Evolutionary conservation across 2,113 vertebrate genomes (phyloP).

Genomic region (Ictalurus furcatus): DNA sequence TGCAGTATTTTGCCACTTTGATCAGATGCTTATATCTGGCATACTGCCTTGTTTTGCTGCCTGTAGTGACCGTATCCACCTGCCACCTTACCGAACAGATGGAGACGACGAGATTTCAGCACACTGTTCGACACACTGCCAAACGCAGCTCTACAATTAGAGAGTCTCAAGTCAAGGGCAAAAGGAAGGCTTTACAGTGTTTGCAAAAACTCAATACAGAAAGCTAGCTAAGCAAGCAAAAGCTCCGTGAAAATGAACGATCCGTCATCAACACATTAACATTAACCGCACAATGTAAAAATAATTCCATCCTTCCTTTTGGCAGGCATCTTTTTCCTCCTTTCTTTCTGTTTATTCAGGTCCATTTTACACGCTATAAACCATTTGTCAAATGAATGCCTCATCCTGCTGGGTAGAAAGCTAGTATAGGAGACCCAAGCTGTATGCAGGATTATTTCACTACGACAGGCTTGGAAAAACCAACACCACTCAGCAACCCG

Average conservation of each 20-base stretch:
- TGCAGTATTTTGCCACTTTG: background rate
- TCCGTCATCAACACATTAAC: slow-evolving; percentile 45
- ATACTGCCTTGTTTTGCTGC: slow-evolving; percentile 4
- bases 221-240: slow-evolving; percentile 3
- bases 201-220: background rate
- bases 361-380: slow-evolving; percentile 55
- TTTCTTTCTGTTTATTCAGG: slow-evolving; percentile 59
- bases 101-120: slow-evolving; percentile 21
- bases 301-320: slow-evolving; percentile 41
- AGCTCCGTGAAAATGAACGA: slow-evolving; percentile 3
- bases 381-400: slow-evolving; percentile 67
- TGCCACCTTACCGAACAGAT: slow-evolving; percentile 35
- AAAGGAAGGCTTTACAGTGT: background rate
- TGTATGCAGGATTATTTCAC: slow-evolving; percentile 64
- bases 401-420: slow-evolving; percentile 55
- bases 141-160: slow-evolving; percentile 24
- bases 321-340: slow-evolving; percentile 34
- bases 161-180: background rate
- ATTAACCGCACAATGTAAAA: slow-evolving; percentile 42
- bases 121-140: background rate
- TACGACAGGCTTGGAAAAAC: slow-evolving; percentile 49
- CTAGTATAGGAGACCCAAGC: slow-evolving; percentile 60
- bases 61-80: slow-evolving; percentile 17
- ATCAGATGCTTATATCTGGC: slow-evolving; percentile 22
- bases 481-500: slow-evolving; percentile 56